A percentile compares a stretch with the other conserved stretches of the same genome.
Evolutionary conservation across 1,140 invertebrate genomes (phyloP).

Genomic region (Drosophila kurseongensis): DNA sequence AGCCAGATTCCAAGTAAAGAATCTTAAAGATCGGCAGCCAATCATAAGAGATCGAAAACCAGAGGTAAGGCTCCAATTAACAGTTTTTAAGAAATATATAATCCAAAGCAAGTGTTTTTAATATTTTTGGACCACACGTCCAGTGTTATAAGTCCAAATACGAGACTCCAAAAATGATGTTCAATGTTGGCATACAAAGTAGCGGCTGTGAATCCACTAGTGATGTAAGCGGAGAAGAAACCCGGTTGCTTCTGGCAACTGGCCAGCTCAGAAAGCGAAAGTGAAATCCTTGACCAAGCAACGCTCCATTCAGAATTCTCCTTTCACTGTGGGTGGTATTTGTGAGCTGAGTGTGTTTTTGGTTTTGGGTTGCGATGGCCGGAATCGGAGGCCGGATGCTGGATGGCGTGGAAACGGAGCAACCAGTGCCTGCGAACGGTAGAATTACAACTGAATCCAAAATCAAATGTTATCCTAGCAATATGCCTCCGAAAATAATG

Average conservation of each 20-base stretch:
- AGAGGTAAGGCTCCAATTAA: too few species aligned
- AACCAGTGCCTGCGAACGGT: conserved; percentile 83
- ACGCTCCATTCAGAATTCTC: conserved; percentile 14
- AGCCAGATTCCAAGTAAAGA: too few species aligned
- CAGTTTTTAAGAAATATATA: too few species aligned
- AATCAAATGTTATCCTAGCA: conserved; percentile 85
- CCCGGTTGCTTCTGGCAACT: conserved; percentile 71
- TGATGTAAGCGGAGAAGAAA: conserved; percentile 53
- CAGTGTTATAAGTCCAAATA: too few species aligned
- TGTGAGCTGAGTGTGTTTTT: background rate
- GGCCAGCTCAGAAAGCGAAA: conserved; percentile 65
- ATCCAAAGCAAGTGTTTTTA: too few species aligned
- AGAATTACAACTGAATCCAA: conserved; percentile 85
- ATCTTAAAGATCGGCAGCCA: too few species aligned
- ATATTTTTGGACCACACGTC: too few species aligned
- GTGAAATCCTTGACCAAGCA: conserved; percentile 56
- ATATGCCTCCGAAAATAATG: conserved; percentile 84
- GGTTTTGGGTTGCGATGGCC: conserved; percentile 12
- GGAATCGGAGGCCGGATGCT: conserved; percentile 6
- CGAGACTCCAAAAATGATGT: background rate
- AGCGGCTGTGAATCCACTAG: background rate
- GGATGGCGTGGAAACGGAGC: conserved; percentile 75
- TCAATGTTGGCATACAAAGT: background rate
- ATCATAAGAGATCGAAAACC: too few species aligned
- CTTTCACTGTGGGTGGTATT: conserved; percentile 16